phyloP scores from a whole-genome alignment of 2,113 vertebrate species.

The Tapirus terrestris region DNA sequence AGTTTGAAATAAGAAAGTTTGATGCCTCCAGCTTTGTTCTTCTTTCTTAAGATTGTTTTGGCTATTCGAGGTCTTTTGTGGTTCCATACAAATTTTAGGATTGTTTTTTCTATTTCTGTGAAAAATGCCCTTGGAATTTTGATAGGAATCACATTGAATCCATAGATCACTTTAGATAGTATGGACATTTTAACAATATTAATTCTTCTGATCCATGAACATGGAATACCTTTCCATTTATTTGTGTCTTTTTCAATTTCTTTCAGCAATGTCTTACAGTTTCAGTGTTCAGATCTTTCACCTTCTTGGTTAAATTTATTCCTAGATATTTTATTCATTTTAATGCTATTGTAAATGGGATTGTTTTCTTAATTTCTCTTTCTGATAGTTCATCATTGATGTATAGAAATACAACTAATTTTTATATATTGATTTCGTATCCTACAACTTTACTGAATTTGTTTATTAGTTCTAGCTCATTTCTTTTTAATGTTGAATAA shows the following conservation, averaged over 20 bases:
- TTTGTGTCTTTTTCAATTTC: background rate
- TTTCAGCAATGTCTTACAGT: background rate
- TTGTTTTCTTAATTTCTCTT: background rate
- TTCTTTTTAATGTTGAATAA: background rate
- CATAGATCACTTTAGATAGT: background rate
- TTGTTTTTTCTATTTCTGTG: no score
- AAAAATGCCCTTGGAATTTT: background rate
- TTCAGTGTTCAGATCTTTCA: background rate
- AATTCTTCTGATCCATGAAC: background rate
- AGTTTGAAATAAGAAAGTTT: background rate
- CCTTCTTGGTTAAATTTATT: background rate
- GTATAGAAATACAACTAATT: background rate
- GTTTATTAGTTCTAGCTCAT: background rate
- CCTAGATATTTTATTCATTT: background rate
- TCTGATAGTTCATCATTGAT: background rate
- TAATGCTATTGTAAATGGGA: background rate
- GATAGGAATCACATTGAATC: background rate
- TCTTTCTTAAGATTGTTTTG: no score
- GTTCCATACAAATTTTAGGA: no score
- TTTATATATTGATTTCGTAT: background rate
- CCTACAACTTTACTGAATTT: background rate
- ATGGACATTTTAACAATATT: background rate
- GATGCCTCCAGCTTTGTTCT: background rate
- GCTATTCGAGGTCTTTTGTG: no score
- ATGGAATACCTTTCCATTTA: background rate